Evolutionary conservation across 2,797 vertebrate genomes (phyloP).

Genomic region (Brotula barbata): DNA sequence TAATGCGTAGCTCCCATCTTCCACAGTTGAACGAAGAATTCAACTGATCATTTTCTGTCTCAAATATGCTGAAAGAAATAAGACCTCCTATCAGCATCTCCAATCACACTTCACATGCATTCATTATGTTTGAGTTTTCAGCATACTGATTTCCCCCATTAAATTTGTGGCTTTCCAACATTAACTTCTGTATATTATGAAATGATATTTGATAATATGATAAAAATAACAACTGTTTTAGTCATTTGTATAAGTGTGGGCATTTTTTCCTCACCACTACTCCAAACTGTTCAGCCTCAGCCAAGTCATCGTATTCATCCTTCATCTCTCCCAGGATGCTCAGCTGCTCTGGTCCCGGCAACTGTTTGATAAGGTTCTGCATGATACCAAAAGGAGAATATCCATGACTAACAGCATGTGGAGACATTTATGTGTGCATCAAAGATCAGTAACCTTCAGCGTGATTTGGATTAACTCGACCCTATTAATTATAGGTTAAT

Average conservation of each 20-base stretch:
- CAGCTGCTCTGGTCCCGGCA: conserved; percentile 82
- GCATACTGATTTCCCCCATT: conserved; percentile 12
- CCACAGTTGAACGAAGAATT: conserved; percentile 49
- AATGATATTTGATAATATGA: no score
- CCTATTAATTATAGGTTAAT: no score
- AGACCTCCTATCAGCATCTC: conserved; percentile 7
- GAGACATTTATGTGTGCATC: background rate
- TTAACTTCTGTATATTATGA: background rate
- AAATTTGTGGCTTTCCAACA: conserved; percentile 14
- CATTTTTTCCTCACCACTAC: conserved; percentile 80
- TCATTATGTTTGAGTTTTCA: conserved; percentile 13
- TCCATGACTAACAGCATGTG: background rate
- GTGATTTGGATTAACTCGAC: no score
- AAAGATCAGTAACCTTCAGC: no score
- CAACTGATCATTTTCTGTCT: conserved; percentile 18
- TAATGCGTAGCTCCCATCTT: conserved; percentile 37
- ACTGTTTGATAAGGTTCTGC: conserved; percentile 86
- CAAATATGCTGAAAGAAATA: conserved; percentile 12
- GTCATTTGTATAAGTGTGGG: background rate
- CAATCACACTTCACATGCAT: background rate
- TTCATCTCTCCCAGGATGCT: conserved; percentile 81
- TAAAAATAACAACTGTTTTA: background rate
- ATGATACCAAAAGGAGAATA: conserved; percentile 14
- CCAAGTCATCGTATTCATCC: conserved; percentile 87
- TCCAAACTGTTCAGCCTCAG: conserved; percentile 87